phyloP scores from a whole-genome alignment of 2,797 vertebrate species.

The Myripristis jacobus region DNA sequence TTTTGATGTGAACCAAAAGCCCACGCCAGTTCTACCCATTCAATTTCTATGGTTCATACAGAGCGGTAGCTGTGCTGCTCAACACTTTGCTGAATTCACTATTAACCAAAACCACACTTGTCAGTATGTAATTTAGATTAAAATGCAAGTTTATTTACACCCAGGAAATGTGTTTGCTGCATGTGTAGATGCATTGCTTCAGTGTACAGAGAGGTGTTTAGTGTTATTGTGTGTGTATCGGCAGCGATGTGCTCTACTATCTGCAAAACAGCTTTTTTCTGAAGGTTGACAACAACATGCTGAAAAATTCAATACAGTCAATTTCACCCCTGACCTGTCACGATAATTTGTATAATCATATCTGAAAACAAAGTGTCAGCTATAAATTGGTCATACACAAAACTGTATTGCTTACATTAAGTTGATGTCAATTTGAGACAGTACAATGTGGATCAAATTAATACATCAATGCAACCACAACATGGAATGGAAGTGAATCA shows the following conservation, averaged over 20 bases:
- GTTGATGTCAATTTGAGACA: too few relatives aligned
- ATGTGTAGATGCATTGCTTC: neutral
- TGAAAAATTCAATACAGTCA: conserved; percentile 47
- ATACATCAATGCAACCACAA: conserved; percentile 5
- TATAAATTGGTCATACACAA: conserved; percentile 54
- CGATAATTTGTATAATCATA: conserved; percentile 61
- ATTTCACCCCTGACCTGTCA: conserved; percentile 29
- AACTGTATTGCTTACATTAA: neutral
- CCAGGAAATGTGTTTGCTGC: too few relatives aligned
- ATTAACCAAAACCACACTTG: too few relatives aligned
- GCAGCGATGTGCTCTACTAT: conserved; percentile 21
- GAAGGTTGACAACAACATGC: conserved; percentile 47
- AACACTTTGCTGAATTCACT: too few relatives aligned
- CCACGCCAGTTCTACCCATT: too few relatives aligned
- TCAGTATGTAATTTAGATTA: too few relatives aligned
- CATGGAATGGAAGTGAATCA: neutral
- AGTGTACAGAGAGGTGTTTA: neutral
- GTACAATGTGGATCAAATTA: conserved; percentile 5
- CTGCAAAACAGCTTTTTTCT: conserved; percentile 14
- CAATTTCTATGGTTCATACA: too few relatives aligned
- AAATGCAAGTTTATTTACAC: too few relatives aligned
- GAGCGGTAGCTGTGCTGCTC: too few relatives aligned
- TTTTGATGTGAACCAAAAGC: too few relatives aligned
- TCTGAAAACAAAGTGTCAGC: conserved; percentile 32
- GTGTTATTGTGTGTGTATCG: neutral